A percentile compares a stretch with the other conserved stretches of the same genome.
These are phyloP conservation scores for Argyra leucocephala DNA, from an alignment of 2,888 invertebrate genomes.

Conservation along the genomic window DNA sequence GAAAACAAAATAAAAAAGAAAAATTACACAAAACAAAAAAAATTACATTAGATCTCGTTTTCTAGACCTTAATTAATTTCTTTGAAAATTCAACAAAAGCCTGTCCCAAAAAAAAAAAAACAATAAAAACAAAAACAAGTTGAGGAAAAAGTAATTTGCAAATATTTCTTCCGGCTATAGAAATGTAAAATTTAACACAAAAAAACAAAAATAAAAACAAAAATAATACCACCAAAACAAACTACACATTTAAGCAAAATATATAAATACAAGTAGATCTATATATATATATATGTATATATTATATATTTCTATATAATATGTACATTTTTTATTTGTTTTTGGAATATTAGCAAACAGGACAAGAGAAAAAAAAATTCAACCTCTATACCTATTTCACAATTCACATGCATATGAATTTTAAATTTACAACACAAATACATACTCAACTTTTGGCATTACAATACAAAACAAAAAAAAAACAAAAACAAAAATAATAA, in stretches of 20 bases:
- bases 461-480: background rate
- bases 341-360: too few species aligned
- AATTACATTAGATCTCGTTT: background rate
- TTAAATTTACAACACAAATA: background rate
- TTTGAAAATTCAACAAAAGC: background rate
- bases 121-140: background rate
- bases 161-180: background rate
- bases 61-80: background rate
- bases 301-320: too few species aligned
- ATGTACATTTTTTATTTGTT: too few species aligned
- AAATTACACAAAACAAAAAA: background rate
- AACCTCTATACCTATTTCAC: too few species aligned
- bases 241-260: background rate
- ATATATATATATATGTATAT: too few species aligned
- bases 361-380: too few species aligned
- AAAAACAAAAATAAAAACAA: background rate
- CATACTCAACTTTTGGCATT: background rate
- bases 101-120: background rate
- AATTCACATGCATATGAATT: too few species aligned
- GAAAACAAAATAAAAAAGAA: background rate
- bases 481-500: background rate
- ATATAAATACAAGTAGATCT: too few species aligned
- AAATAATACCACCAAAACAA: background rate
- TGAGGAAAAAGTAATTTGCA: background rate
- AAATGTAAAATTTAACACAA: background rate